Conservation (phyloP, 2,888 invertebrate species). For the Malthinus seriepunctatus region DNA sequence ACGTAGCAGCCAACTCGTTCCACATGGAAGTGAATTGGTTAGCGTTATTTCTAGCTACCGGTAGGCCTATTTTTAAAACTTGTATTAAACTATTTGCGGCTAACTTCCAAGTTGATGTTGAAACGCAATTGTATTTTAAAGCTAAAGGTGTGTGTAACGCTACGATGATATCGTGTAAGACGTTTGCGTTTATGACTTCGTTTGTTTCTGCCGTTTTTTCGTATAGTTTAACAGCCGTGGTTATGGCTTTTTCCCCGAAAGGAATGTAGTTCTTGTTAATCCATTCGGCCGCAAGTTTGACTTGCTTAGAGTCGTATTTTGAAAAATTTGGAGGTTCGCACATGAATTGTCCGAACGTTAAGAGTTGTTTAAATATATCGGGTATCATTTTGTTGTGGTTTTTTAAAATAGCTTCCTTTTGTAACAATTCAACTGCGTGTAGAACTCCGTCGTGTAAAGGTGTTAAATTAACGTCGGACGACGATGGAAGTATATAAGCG, state of each 20-base stretch:
- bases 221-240: slow-evolving; percentile 75
- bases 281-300: slow-evolving; percentile 65
- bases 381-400: slow-evolving; percentile 65
- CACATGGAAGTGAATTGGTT: slow-evolving; percentile 79
- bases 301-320: slow-evolving; percentile 59
- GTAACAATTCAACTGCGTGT: slow-evolving; percentile 84
- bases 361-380: slow-evolving; percentile 67
- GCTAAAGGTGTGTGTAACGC: slow-evolving; percentile 74
- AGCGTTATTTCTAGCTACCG: slow-evolving; percentile 80
- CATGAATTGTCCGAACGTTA: slow-evolving; percentile 70
- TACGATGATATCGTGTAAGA: slow-evolving; percentile 68
- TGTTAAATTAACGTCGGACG: slow-evolving; percentile 75
- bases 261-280: slow-evolving; percentile 82
- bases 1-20: slow-evolving; percentile 80
- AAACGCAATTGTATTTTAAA: slow-evolving; percentile 80
- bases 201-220: slow-evolving; percentile 71
- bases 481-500: slow-evolving; percentile 77
- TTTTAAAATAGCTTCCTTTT: slow-evolving; percentile 70
- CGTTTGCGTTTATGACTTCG: slow-evolving; percentile 71
- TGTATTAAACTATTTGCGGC: slow-evolving; percentile 76
- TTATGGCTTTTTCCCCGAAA: slow-evolving; percentile 80
- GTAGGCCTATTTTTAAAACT: slow-evolving; percentile 82
- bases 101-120: slow-evolving; percentile 81
- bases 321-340: slow-evolving; percentile 67
- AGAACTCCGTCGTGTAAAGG: slow-evolving; percentile 84